Base-by-base conservation (phyloP, 2,113 vertebrate species). In the Xenopus borealis region DNA sequence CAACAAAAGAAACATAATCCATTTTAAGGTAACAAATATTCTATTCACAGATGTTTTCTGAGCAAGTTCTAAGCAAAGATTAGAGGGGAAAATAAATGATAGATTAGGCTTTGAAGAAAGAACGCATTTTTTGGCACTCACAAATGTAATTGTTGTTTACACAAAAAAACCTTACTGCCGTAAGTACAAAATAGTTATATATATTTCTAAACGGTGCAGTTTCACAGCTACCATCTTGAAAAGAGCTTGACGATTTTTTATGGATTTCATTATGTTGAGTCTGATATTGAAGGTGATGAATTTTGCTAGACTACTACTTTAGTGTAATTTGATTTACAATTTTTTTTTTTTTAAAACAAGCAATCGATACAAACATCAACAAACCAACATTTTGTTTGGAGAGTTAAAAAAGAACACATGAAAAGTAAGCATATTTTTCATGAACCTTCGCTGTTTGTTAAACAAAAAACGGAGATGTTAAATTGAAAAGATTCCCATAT, bases 61-160 rank as follows among this genome's bases (percentile, higher is more conserved):
- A 44, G 62, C 46, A 14, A 23, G 11, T 33, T 27, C 44, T 20
- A 20, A 55, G 19, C 47, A 74, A 18, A 59, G 50, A 74, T 66
- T 46, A 67, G 19, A 30, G 5, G 12, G n/a, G 52, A 33, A 75
- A 46, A 10, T 50, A 75, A 62, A 67, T 57, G 47, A 67, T 33
- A 68, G 72, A 67, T 75, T 30, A 75, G 57, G 53, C 16, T 47
- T 68, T 33, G 27, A 62, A 30, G 62, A 68, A 52, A 2, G 44
- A 50, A 59, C 40, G 14, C 59, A 61, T 67, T 74, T 74, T 47
- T 33, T 30, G 14, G 19, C 53, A 62, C 3, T 17, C 12, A 18
- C 7, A 58, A 58, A 23, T 75, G 64, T 74, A 59, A 59, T 67
- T 61, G 40, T n/a, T 50, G 20, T 67, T 59, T n/a, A 61, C 64